Evolutionary conservation across 1,140 invertebrate species (phyloP).

Genomic region (Polypedilum pembai): DNA sequence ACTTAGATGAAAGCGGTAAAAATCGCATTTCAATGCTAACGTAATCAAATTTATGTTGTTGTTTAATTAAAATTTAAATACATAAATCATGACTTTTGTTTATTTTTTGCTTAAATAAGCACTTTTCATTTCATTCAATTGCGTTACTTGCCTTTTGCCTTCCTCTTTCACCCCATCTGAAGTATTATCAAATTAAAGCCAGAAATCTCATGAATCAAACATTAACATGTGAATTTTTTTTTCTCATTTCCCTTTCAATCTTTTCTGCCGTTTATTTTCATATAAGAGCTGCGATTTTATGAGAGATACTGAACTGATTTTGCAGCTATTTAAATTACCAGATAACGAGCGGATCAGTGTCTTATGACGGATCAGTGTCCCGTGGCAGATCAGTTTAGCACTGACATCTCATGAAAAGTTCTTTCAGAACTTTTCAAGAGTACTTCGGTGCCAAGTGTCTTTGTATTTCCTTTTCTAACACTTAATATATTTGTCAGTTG

Average conservation of each 20-base stretch:
- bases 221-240: constrained; percentile 8
- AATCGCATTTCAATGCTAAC: constrained; percentile 23
- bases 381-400: too few species aligned
- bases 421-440: too few species aligned
- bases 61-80: constrained; percentile 29
- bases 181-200: constrained; percentile 26
- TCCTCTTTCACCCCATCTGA: constrained; percentile 16
- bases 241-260: neutral
- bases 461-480: too few species aligned
- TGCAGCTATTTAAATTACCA: too few species aligned
- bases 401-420: too few species aligned
- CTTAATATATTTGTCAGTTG: too few species aligned
- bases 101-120: constrained; percentile 28
- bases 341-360: too few species aligned
- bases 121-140: constrained; percentile 14
- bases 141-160: too few species aligned
- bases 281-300: too few species aligned
- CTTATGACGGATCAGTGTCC: too few species aligned
- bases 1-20: neutral
- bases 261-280: neutral
- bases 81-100: constrained; percentile 28
- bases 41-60: constrained; percentile 28
- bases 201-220: constrained; percentile 13
- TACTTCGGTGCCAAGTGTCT: too few species aligned
- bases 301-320: too few species aligned